Base-by-base conservation (phyloP, 2,888 invertebrate species). In the Emmelina monodactyla region DNA sequence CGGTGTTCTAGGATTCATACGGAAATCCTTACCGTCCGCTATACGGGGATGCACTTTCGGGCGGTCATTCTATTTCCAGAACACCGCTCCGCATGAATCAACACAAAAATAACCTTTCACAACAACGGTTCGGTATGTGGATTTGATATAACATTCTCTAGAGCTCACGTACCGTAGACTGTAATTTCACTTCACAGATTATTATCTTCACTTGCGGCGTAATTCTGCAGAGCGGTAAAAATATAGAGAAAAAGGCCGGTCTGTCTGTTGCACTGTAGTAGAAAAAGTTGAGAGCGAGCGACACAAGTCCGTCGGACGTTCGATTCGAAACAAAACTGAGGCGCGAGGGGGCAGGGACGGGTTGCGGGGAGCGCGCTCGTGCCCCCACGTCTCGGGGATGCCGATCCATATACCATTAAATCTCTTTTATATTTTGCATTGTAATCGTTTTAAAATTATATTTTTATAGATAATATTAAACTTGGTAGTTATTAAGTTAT, bases 71-170 rank as follows among this genome's bases (percentile, higher is more conserved):
- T 78, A 78, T 78, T 79, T 79, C 71, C 73, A 76, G 79, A 72
- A 65, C 71, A 61, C 62, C 67, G 70, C 78, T 65, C 68, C 66
- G 75, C 73, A 75, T 75, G 73, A 78, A 78, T 78, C 78, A 76
- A 78, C 78, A 75, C 78, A 69, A 59, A 79, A 79, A 79, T 79
- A 78, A 78, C 76, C 75, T 75, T 78, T 75, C 76, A 76, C 68
- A 62, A 67, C n/a, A n/a, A 65, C 58, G 55, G 52, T 62, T 64
- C 48, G 65, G 64, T 66, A 72, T 67, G 69, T 67, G 57, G 62
- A 65, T 66, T 61, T 62, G 58, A 62, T 57, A 59, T 58, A 67
- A 67, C 58, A 62, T 62, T 62, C 47, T 57, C 52, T 53, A 58
- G 55, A 55, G 64, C 55, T 53, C 75, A 78, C 78, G 51, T 78